phyloP scores from a whole-genome alignment of 2,113 vertebrate species.

The Trichomycterus rosablanca region DNA sequence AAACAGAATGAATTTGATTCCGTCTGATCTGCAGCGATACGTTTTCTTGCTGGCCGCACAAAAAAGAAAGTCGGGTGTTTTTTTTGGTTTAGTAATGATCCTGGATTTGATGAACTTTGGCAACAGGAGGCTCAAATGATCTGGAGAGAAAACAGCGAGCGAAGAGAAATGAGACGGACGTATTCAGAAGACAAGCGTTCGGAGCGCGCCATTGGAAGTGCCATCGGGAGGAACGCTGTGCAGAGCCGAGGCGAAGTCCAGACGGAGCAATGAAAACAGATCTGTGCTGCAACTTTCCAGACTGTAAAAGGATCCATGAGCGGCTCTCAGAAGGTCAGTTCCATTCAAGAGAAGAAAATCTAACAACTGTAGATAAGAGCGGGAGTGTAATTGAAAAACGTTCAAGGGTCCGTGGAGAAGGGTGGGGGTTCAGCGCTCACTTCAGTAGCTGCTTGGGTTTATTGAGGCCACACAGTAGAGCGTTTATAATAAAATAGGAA shows the following conservation, averaged over 20 bases:
- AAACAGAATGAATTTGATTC: constrained; percentile 8
- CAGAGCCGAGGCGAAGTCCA: constrained; percentile 28
- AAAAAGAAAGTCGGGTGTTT: constrained; percentile 1
- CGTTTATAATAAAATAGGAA: too few relatives aligned
- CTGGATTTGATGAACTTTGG: constrained; percentile 25
- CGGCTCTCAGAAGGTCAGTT: constrained; percentile 7
- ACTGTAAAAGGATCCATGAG: constrained; percentile 8
- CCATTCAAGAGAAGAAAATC: constrained; percentile 7
- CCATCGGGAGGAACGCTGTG: constrained; percentile 24
- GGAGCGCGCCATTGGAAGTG: constrained; percentile 24
- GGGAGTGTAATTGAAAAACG: constrained; percentile 12
- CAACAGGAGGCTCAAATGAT: constrained; percentile 9
- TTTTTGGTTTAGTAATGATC: constrained; percentile 1
- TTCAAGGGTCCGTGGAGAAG: constrained; percentile 11
- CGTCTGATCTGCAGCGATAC: background rate
- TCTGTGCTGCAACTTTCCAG: constrained; percentile 4
- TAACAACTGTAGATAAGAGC: constrained; percentile 15
- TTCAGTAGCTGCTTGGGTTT: too few relatives aligned
- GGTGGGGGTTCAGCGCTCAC: background rate
- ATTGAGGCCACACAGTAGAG: too few relatives aligned
- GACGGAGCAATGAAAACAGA: constrained; percentile 22
- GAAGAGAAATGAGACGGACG: constrained; percentile 4
- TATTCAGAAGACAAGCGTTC: constrained; percentile 18
- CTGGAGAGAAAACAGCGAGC: constrained; percentile 7
- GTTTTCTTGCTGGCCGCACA: background rate